A percentile compares a stretch with the other conserved stretches of the same genome.
Evolutionary conservation across 64 coral and sea anemone genomes (phyloP).

Genomic region (Montipora sp.): DNA sequence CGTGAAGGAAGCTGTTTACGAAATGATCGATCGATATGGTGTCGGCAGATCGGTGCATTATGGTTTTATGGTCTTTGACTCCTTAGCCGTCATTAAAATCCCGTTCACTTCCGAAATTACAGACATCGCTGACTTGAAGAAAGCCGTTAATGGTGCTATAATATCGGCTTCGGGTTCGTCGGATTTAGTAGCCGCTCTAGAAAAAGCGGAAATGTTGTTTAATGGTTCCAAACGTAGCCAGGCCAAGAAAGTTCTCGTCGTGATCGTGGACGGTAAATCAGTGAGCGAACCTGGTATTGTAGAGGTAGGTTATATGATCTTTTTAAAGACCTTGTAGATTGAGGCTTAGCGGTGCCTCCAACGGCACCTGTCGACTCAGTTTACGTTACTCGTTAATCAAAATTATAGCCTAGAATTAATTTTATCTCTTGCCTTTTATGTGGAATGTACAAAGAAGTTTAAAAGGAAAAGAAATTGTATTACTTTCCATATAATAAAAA

Average conservation of each 20-base stretch:
- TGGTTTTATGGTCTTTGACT: slow-evolving; percentile 76
- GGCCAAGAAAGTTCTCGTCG: slow-evolving; percentile 39
- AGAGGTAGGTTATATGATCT: background rate
- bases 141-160: background rate
- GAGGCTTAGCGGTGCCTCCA: too few relatives aligned
- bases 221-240: slow-evolving; percentile 27
- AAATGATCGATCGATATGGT: slow-evolving; percentile 48
- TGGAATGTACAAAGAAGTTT: too few relatives aligned
- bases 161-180: background rate
- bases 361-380: too few relatives aligned
- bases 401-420: too few relatives aligned
- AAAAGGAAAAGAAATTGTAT: too few relatives aligned
- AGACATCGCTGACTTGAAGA: background rate
- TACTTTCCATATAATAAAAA: too few relatives aligned
- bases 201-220: slow-evolving; percentile 21
- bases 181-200: slow-evolving; percentile 3
- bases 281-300: background rate
- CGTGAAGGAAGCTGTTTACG: slow-evolving; percentile 64
- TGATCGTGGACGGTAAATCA: slow-evolving; percentile 47
- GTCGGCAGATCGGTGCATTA: slow-evolving; percentile 41
- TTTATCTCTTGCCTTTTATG: too few relatives aligned
- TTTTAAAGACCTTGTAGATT: too few relatives aligned
- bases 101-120: slow-evolving; percentile 25
- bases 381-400: too few relatives aligned
- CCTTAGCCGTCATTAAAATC: slow-evolving; percentile 48